Evolutionary conservation across 2,888 invertebrate genomes (phyloP), one percentile per base, ranked within the genome.

Genomic region (Cyrtodaria siliqua): DNA sequence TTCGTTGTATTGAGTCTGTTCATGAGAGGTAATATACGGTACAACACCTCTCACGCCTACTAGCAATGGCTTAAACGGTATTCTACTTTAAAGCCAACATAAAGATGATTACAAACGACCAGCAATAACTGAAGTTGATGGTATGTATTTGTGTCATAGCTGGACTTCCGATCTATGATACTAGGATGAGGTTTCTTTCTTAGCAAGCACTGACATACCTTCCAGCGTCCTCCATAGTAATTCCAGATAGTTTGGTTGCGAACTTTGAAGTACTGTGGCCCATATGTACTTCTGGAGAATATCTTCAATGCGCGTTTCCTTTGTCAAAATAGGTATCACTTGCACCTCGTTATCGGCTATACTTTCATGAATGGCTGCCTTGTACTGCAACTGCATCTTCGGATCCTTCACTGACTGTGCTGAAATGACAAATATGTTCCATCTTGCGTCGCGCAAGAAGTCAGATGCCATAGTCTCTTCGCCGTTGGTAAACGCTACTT

Each of bases 401-500:
- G 44, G 1, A 23, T 73, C 70, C 2, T 33, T 60, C 6, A 62
- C 23, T 2, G 66, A 44, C 1, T 61, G 50, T 53, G 67, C 52
- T 0, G 78, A 79, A 1, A 73, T 23, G 16, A 79, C 27, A 50
- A 79, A 79, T 2, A 79, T 70, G 20, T 73, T 73, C 69, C 69
- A 79, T 24, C 66, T 12, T 12, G 78, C 69, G n/a, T 78, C 49
- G 0, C 50, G 16, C 26, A 73, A 27, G 14, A 40, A 42, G n/a
- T 59, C 0, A 12, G 4, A 33, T 33, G 4, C 12, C 33, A 33
- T 33, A 12, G 33, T 8, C 4, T 33, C n/a, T n/a, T n/a, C n/a
- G n/a, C 33, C 33, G 12, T 62, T 69, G 2, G 56, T 26, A 44
- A 75, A 75, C 1, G 47, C 23, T 16, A 75, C 64, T 2, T 60